Percentiles rank a stretch among this genome's conserved stretches.
These are phyloP conservation scores for Pluvianellus socialis DNA, from an alignment of 2,113 vertebrate genomes.

Conservation along the genomic window DNA sequence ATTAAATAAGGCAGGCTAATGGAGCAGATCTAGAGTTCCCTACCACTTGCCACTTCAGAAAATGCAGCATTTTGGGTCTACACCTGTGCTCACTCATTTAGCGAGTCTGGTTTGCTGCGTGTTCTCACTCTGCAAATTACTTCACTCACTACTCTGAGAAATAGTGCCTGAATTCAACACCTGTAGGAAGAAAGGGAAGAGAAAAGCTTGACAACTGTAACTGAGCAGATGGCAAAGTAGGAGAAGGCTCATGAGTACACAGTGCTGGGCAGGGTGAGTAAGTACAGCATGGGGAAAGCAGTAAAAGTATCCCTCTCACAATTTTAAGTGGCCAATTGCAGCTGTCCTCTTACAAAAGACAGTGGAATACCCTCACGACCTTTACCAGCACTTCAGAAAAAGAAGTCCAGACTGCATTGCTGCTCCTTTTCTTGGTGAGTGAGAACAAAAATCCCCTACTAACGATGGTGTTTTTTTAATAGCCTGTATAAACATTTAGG, in stretches of 20 bases:
- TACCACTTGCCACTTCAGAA: background rate
- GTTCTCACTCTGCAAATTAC: background rate
- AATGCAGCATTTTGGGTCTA: background rate
- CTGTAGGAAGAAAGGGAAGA: background rate
- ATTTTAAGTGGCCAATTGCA: background rate
- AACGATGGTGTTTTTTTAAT: background rate
- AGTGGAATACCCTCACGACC: background rate
- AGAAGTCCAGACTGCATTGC: background rate
- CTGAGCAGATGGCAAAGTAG: background rate
- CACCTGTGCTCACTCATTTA: background rate
- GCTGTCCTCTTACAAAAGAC: background rate
- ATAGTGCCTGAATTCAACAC: background rate
- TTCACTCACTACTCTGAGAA: background rate
- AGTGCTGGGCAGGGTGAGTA: background rate
- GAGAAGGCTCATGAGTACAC: background rate
- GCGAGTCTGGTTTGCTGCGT: background rate
- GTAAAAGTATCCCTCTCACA: background rate
- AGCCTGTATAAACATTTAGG: background rate
- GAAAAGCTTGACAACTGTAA: background rate
- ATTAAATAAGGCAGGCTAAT: background rate
- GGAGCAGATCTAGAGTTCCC: background rate
- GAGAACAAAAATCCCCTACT: background rate
- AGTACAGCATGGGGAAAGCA: background rate
- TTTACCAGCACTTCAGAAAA: constrained; percentile 1
- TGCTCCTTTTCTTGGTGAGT: constrained; percentile 9